Percentiles rank a stretch among this genome's conserved stretches.
phyloP scores from a whole-genome alignment of 1,140 invertebrate species.

The Drosophila ercepeae region DNA sequence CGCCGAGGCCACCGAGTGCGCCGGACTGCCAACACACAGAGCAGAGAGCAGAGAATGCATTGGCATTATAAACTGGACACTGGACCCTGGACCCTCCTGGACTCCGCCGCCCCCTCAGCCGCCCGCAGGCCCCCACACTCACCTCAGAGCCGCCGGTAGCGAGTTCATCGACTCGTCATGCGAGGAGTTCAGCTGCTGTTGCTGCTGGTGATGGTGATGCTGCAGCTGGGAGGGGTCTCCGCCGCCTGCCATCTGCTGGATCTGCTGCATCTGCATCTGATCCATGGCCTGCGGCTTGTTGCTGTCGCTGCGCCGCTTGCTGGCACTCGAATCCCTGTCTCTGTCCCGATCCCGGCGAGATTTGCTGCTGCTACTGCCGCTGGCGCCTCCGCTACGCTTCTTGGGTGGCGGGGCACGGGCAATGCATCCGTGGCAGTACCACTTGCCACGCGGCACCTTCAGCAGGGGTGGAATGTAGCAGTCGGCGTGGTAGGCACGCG shows the following conservation, averaged over 20 bases:
- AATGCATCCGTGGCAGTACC: slow-evolving; percentile 93
- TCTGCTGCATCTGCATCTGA: slow-evolving; percentile 41
- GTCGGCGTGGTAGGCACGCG: slow-evolving; percentile 95
- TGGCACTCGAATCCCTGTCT: slow-evolving; percentile 47
- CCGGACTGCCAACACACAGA: slow-evolving; percentile 57
- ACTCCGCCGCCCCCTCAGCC: slow-evolving; percentile 26
- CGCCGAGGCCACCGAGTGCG: slow-evolving; percentile 78
- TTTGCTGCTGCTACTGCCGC: slow-evolving; percentile 63
- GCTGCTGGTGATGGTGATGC: slow-evolving; percentile 46
- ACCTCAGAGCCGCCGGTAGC: slow-evolving; percentile 79
- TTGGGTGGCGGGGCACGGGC: slow-evolving; percentile 89
- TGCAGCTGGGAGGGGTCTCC: slow-evolving; percentile 37
- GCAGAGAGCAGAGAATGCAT: slow-evolving; percentile 4
- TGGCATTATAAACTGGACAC: slow-evolving; percentile 20
- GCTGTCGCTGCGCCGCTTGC: slow-evolving; percentile 65
- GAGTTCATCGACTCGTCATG: slow-evolving; percentile 84
- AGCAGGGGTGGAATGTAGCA: slow-evolving; percentile 94
- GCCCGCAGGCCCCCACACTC: slow-evolving; percentile 49
- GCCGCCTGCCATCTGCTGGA: slow-evolving; percentile 8
- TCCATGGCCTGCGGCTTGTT: slow-evolving; percentile 52
- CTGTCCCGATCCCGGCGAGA: slow-evolving; percentile 65
- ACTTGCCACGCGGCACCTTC: slow-evolving; percentile 94
- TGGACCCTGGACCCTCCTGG: slow-evolving; percentile 4
- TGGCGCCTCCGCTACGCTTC: slow-evolving; percentile 83
- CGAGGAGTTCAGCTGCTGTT: slow-evolving; percentile 80